These are phyloP conservation scores for Lasiurus cinereus DNA, from an alignment of 2,113 vertebrate species.

Conservation along the genomic window DNA sequence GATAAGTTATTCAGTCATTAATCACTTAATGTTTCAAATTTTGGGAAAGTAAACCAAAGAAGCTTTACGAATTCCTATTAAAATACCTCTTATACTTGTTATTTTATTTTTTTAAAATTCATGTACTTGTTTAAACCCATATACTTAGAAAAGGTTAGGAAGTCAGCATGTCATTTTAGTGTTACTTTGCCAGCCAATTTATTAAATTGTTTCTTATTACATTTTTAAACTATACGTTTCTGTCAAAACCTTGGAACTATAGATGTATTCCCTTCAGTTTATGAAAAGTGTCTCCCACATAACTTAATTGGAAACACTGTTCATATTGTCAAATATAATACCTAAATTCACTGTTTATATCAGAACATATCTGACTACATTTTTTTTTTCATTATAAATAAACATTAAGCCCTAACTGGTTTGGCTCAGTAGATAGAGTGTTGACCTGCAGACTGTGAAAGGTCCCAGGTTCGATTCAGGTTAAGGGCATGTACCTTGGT, in stretches of 20 bases:
- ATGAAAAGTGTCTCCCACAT: background rate
- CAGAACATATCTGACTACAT: background rate
- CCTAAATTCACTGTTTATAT: slow-evolving; percentile 35
- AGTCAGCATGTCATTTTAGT: slow-evolving; percentile 9
- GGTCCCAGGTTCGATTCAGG: too few species aligned
- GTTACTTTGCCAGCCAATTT: background rate
- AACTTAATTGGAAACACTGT: slow-evolving; percentile 19
- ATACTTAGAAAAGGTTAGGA: background rate
- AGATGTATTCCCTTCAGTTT: background rate
- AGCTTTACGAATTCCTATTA: slow-evolving; percentile 35
- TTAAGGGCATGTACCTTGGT: too few species aligned
- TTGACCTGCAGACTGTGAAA: too few species aligned
- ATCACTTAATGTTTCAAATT: slow-evolving; percentile 33
- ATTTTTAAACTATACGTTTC: background rate
- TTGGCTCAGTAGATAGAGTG: too few species aligned
- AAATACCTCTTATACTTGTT: slow-evolving; percentile 16
- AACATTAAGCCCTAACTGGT: background rate
- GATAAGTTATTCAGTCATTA: slow-evolving; percentile 27
- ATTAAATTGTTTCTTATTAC: background rate
- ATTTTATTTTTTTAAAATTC: background rate
- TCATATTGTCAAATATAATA: background rate
- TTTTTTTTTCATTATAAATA: slow-evolving; percentile 60
- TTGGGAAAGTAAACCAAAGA: slow-evolving; percentile 41
- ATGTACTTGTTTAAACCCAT: background rate
- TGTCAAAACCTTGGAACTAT: background rate